These are phyloP conservation scores for Glandiceps talaboti DNA, from an alignment of 53 echinoderm and acorn worm species.

Conservation along the genomic window DNA sequence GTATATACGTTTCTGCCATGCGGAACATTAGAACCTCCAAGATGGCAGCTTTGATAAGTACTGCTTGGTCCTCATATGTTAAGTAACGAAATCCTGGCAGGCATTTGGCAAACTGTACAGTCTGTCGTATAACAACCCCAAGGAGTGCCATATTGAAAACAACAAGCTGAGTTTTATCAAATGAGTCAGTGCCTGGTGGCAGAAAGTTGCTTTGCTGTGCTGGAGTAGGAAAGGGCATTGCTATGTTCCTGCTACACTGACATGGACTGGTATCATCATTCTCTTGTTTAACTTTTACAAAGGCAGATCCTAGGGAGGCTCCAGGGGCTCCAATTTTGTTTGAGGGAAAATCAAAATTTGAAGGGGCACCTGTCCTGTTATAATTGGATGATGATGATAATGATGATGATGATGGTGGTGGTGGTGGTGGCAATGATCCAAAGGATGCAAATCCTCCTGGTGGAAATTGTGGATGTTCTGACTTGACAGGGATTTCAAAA, in stretches of 20 bases:
- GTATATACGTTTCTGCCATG: constrained; percentile 90
- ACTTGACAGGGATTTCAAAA: background rate
- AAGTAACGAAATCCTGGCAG: constrained; percentile 82
- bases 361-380: background rate
- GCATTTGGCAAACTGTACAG: constrained; percentile 97
- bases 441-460: background rate
- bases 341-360: background rate
- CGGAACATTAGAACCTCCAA: constrained; percentile 91
- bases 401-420: background rate
- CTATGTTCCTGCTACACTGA: background rate
- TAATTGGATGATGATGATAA: background rate
- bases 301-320: too few relatives aligned
- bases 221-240: too few relatives aligned
- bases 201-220: background rate
- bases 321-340: too few relatives aligned
- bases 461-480: too few relatives aligned
- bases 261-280: background rate
- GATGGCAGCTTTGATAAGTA: constrained; percentile 92
- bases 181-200: background rate
- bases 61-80: constrained; percentile 96
- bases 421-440: background rate
- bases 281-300: background rate
- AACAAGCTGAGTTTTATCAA: background rate
- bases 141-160: constrained; percentile 88
- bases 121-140: constrained; percentile 91